A percentile compares a stretch with the other conserved stretches of the same genome.
These are phyloP conservation scores for Scolopax rusticola DNA, from an alignment of 2,797 vertebrate species.

Conservation along the genomic window DNA sequence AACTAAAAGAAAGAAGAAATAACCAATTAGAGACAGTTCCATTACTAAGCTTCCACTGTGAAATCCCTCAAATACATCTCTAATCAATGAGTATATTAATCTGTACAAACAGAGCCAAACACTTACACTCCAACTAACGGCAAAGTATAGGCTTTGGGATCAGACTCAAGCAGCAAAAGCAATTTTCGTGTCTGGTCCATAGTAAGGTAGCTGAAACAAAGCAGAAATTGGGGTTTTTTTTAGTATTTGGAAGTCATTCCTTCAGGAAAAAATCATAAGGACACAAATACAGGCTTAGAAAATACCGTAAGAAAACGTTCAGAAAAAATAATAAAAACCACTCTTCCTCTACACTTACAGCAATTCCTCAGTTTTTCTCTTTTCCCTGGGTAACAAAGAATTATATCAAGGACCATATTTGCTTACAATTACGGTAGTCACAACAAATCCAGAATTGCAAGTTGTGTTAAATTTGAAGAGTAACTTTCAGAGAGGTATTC, in stretches of 20 bases:
- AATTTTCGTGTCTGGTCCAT: constrained; percentile 97
- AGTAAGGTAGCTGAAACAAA: constrained; percentile 89
- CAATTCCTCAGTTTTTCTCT: neutral
- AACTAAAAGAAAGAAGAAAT: constrained; percentile 80
- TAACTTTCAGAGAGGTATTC: neutral
- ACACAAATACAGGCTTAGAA: neutral
- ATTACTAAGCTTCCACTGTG: neutral
- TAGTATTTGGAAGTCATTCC: neutral
- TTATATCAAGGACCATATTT: neutral
- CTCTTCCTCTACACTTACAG: neutral
- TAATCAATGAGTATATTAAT: neutral
- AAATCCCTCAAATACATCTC: neutral
- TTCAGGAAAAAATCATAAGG: neutral
- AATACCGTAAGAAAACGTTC: neutral
- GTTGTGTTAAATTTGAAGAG: neutral
- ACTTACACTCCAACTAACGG: constrained; percentile 97
- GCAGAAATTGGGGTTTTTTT: neutral
- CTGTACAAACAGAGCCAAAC: neutral
- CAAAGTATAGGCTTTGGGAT: constrained; percentile 90
- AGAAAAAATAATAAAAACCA: neutral
- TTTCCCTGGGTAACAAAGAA: neutral
- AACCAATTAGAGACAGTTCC: neutral
- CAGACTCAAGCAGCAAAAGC: constrained; percentile 92
- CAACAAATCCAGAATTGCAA: neutral
- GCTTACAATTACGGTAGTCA: neutral